phyloP scores from a whole-genome alignment of 2,797 vertebrate species.

The Eulemur albifrons region DNA sequence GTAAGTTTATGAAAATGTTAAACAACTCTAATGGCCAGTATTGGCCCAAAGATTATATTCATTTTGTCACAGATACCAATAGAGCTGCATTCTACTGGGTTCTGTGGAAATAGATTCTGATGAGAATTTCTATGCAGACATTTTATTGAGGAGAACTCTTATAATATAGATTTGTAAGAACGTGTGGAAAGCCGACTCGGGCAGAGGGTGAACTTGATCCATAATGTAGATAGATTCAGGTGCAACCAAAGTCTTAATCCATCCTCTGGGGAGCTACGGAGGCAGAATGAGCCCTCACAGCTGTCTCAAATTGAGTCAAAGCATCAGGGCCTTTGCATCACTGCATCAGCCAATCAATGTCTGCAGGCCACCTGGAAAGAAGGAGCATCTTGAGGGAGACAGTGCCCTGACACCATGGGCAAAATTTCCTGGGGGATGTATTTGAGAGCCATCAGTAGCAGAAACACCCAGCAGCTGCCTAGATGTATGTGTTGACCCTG shows the following conservation, averaged over 20 bases:
- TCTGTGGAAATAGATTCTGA: not conserved
- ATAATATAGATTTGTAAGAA: not conserved
- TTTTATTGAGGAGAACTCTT: not conserved
- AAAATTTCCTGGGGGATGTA: not conserved
- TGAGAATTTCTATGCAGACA: not conserved
- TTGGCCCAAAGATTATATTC: not conserved
- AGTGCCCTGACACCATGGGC: not conserved
- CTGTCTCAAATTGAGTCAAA: not conserved
- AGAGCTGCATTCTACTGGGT: not conserved
- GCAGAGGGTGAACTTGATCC: not conserved
- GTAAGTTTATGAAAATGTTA: not conserved
- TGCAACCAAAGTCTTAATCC: not conserved
- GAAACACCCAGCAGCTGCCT: not conserved
- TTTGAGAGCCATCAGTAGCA: not conserved
- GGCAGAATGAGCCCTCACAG: not conserved
- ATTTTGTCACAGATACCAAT: not conserved
- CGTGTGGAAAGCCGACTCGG: not conserved
- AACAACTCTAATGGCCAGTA: not conserved
- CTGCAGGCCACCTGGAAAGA: not conserved
- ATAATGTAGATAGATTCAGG: not conserved
- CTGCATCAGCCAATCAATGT: not conserved
- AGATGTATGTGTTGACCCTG: not conserved
- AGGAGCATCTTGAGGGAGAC: not conserved
- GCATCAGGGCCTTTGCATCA: not conserved
- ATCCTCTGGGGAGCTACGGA: not conserved